phyloP scores from a whole-genome alignment of 2,113 vertebrate genomes.

The Gavialis gangeticus region DNA sequence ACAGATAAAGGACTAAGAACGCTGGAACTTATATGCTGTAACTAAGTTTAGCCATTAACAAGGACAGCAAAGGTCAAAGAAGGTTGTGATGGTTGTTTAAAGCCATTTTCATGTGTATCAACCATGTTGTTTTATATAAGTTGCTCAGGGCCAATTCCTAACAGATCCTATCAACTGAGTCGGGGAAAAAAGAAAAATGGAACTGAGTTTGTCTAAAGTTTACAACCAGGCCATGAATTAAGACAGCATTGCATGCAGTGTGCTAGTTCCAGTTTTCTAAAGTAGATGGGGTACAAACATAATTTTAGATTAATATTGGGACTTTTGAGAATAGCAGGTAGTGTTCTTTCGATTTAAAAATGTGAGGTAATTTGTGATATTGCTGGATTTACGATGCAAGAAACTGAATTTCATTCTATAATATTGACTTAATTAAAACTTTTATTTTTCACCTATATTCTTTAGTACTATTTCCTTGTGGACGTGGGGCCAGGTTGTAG shows the following conservation, averaged over 20 bases:
- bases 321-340: not conserved
- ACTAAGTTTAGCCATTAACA: not conserved
- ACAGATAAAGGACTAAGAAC: slow-evolving; percentile 30
- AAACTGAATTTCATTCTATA: not conserved
- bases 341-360: not conserved
- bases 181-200: slow-evolving; percentile 1
- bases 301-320: not conserved
- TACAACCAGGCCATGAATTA: not conserved
- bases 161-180: not conserved
- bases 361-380: not conserved
- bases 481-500: not conserved
- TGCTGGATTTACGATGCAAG: not conserved
- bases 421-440: not conserved
- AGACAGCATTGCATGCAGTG: not conserved
- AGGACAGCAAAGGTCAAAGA: slow-evolving; percentile 44
- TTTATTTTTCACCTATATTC: not conserved
- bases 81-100: not conserved
- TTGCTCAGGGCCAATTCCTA: slow-evolving; percentile 44
- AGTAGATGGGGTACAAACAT: not conserved
- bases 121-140: not conserved
- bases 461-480: fast-evolving
- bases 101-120: not conserved
- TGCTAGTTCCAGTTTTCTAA: not conserved
- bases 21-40: not conserved
- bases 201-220: not conserved